Evolutionary conservation across 2,888 invertebrate genomes (phyloP).

Genomic region (Hypercompe scribonia): DNA sequence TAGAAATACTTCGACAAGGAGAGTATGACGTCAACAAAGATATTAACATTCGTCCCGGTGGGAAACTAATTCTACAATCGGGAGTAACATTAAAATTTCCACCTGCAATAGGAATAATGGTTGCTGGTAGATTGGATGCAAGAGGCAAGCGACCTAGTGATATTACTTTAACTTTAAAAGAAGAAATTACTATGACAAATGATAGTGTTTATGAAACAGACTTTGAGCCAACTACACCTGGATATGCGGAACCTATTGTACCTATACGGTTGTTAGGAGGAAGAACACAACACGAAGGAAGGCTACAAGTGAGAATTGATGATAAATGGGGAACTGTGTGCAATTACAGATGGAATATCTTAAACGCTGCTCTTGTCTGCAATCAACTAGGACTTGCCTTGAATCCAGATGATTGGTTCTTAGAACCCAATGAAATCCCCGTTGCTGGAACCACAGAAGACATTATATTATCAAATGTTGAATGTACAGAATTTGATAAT

Average conservation of each 20-base stretch:
- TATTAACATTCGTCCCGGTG: conserved; percentile 97
- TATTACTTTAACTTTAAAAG: conserved; percentile 92
- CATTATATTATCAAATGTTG: conserved; percentile 94
- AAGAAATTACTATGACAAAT: conserved; percentile 89
- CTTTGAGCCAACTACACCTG: conserved; percentile 87
- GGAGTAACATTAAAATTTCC: conserved; percentile 96
- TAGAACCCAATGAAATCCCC: conserved; percentile 94
- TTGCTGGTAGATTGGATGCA: conserved; percentile 96
- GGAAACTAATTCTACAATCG: conserved; percentile 94
- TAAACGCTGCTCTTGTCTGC: conserved; percentile 97
- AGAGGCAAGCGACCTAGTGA: conserved; percentile 92
- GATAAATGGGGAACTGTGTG: conserved; percentile 99
- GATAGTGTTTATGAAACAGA: conserved; percentile 88
- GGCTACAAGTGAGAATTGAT: conserved; percentile 93
- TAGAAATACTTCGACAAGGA: conserved; percentile 92
- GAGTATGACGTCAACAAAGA: conserved; percentile 97
- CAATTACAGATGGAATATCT: conserved; percentile 97
- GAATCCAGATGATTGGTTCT: conserved; percentile 96
- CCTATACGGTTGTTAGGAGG: conserved; percentile 95
- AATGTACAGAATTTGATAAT: conserved; percentile 95
- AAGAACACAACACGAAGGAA: conserved; percentile 92
- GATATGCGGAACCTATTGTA: conserved; percentile 87
- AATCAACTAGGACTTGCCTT: conserved; percentile 97
- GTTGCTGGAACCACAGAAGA: conserved; percentile 91
- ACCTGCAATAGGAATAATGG: conserved; percentile 97